Conservation (phyloP, 2,797 vertebrate species). For the Scarus forsteni region DNA sequence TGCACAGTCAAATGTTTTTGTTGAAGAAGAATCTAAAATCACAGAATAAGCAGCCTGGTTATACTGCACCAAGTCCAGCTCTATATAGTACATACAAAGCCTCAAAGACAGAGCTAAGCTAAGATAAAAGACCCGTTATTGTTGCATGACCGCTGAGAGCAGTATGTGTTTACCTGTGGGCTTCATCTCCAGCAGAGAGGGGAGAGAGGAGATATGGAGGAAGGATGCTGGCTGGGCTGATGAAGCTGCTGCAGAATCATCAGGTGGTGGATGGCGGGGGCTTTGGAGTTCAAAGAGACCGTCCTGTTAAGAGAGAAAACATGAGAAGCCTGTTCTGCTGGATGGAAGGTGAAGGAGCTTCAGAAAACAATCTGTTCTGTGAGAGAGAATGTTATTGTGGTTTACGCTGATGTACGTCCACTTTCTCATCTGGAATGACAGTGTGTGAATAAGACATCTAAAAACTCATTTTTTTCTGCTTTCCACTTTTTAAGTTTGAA, state of each 20-base stretch:
- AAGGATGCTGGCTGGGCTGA: constrained; percentile 28
- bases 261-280: constrained; percentile 26
- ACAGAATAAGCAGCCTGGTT: constrained; percentile 1
- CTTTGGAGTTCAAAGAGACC: constrained; percentile 59
- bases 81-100: neutral
- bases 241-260: constrained; percentile 49
- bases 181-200: constrained; percentile 67
- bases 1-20: neutral
- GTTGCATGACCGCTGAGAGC: constrained; percentile 14
- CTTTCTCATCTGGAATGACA: neutral
- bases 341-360: constrained; percentile 9
- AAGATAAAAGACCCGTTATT: constrained; percentile 52
- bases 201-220: constrained; percentile 36
- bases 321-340: constrained; percentile 23
- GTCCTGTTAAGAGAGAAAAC: constrained; percentile 65
- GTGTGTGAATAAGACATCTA: neutral
- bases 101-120: constrained; percentile 37
- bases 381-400: neutral
- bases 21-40: constrained; percentile 1
- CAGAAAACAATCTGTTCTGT: constrained; percentile 7
- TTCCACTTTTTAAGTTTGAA: neutral
- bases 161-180: constrained; percentile 71
- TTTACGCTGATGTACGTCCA: neutral
- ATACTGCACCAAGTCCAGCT: constrained; percentile 1
- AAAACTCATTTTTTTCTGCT: too few relatives aligned